phyloP scores from a whole-genome alignment of 2,113 vertebrate species.

The Oriolus oriolus region DNA sequence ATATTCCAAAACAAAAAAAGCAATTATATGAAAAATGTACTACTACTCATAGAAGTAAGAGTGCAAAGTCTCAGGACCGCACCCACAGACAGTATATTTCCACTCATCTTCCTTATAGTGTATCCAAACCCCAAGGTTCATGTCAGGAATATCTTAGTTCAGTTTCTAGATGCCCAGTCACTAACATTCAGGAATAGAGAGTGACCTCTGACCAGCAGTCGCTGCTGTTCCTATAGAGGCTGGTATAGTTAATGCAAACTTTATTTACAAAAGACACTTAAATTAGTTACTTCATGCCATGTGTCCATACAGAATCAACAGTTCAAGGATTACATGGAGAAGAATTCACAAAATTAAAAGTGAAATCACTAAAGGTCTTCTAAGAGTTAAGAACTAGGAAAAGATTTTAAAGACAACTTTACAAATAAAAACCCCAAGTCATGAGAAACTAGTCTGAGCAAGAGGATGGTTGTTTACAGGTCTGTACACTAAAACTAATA shows the following conservation, averaged over 20 bases:
- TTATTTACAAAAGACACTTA: conserved; percentile 94
- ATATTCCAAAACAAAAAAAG: background rate
- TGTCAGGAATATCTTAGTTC: background rate
- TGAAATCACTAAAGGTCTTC: conserved; percentile 68
- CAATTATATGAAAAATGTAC: background rate
- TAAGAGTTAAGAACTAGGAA: conserved; percentile 77
- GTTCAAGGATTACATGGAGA: conserved; percentile 77
- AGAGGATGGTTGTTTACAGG: conserved; percentile 75
- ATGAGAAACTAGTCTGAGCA: conserved; percentile 68
- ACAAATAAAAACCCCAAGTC: conserved; percentile 72
- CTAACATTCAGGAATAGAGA: conserved; percentile 30
- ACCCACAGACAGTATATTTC: background rate
- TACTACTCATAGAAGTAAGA: background rate
- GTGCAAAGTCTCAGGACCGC: background rate
- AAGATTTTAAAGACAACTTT: conserved; percentile 68
- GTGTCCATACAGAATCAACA: conserved; percentile 84
- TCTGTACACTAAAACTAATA: conserved; percentile 84
- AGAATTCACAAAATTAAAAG: conserved; percentile 76
- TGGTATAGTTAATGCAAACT: conserved; percentile 84
- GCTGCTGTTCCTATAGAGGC: conserved; percentile 56
- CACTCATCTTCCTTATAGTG: background rate
- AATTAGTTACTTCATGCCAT: conserved; percentile 92
- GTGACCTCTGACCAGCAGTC: conserved; percentile 37
- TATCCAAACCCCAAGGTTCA: background rate
- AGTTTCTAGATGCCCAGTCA: conserved; percentile 3